Evolutionary conservation across 1,140 invertebrate species (phyloP), one percentile per base, ranked within the genome.

Genomic region (Trichonephila clavata): DNA sequence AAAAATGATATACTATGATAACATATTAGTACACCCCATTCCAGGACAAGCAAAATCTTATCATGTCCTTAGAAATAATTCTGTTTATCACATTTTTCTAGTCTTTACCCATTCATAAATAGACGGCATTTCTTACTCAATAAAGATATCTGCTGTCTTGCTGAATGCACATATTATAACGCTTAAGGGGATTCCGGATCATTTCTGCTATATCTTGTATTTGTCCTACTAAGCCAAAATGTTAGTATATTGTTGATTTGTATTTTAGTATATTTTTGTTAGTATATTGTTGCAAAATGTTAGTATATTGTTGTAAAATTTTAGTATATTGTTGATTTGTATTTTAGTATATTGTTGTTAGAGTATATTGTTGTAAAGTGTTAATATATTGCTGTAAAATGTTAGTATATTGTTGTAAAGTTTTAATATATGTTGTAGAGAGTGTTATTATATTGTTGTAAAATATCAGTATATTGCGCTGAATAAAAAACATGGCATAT

Each of bases 131-230:
- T n/a, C 65, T 68, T 27, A 24, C n/a, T 68, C 14, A n/a, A 13
- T 21, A 24, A 68, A 27, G 8, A 13, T 50, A 81, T 81, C 39
- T 81, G 32, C 43, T 81, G 5, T 43, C 21, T 50, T 81, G 39
- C 77, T 43, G 77, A 81, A n/a, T 50, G 32, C 32, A 20, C 77
- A 81, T 43, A 81, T 81, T 21, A 81, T 81, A 80, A 21, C 24
- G 77, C 77, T 81, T 43, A 81, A 27, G 16, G 77, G 32, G 24
- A 68, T 68, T 68, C 24, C 7, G 20, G 14, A 10, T n/a, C 65
- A 68, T 68, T 68, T n/a, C 65, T 68, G 21, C 21, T 68, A 10
- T 68, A 68, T 68, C 21, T 24, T 68, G 65, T 68, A 27, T 68
- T n/a, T 68, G 65, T 24, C n/a, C 24, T 10, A 21, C n/a, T 68